These are phyloP conservation scores for Heliangelus exortis DNA, from an alignment of 2,797 vertebrate species.

Conservation along the genomic window DNA sequence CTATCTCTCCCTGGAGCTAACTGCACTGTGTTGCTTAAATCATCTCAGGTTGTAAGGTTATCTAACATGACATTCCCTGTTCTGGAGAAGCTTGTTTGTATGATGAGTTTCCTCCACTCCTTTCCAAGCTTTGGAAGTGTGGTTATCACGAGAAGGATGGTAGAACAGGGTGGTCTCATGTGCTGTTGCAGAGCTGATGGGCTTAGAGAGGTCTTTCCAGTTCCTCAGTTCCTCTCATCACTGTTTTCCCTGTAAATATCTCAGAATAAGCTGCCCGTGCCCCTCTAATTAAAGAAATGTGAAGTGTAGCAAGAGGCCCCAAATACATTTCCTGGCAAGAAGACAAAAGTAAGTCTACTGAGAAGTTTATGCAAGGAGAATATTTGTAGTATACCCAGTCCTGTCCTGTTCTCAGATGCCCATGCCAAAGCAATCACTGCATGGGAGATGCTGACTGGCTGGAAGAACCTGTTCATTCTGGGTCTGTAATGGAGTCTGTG, in stretches of 20 bases:
- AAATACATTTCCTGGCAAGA: constrained; percentile 54
- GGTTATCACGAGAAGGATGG: not conserved
- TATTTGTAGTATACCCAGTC: constrained; percentile 55
- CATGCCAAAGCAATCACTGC: constrained; percentile 49
- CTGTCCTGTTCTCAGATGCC: constrained; percentile 59
- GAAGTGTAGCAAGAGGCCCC: constrained; percentile 31
- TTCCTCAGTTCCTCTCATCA: not conserved
- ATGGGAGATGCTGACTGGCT: not conserved
- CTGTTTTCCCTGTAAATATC: not conserved
- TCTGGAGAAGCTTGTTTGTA: not conserved
- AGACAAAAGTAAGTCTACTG: constrained; percentile 56
- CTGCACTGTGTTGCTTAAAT: not conserved
- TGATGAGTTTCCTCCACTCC: not conserved
- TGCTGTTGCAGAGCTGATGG: not conserved
- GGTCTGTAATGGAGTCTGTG: constrained; percentile 13
- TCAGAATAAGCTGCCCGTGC: constrained; percentile 12
- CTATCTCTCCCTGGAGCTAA: not conserved
- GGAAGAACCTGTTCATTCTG: constrained; percentile 60
- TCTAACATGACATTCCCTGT: not conserved
- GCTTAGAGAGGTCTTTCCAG: not conserved
- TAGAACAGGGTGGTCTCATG: not conserved
- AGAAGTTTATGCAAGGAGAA: constrained; percentile 60
- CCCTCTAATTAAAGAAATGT: constrained; percentile 54
- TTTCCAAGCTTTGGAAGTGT: not conserved
- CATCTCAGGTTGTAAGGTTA: not conserved